phyloP scores from a whole-genome alignment of 2,888 invertebrate species.

The Dusona sp. region DNA sequence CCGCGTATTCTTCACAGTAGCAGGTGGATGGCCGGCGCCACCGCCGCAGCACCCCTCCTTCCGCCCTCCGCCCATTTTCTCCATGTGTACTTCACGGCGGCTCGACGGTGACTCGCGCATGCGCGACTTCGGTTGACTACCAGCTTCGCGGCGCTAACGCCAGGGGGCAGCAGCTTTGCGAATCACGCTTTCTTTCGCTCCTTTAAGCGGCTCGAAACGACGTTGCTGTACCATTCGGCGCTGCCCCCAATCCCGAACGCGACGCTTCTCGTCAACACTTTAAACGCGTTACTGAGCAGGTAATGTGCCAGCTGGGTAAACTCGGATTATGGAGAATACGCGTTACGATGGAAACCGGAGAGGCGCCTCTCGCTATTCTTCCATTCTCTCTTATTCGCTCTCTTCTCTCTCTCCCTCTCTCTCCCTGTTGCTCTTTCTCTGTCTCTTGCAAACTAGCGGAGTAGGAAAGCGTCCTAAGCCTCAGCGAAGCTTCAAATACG shows the following conservation, averaged over 20 bases:
- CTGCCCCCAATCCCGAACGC: conserved; percentile 46
- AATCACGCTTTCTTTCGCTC: background rate
- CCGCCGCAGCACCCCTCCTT: conserved; percentile 17
- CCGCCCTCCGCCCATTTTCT: background rate
- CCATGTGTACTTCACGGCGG: conserved; percentile 7
- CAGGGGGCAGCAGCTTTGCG: conserved; percentile 46
- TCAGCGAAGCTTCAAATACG: conserved; percentile 5
- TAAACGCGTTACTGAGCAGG: conserved; percentile 39
- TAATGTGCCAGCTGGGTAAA: conserved; percentile 58
- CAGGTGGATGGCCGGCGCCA: conserved; percentile 67
- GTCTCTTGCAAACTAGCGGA: background rate
- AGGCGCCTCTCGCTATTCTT: conserved; percentile 25
- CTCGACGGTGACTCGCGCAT: background rate
- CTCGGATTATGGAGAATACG: conserved; percentile 30
- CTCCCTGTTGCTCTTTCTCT: too few species aligned
- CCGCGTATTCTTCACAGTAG: conserved; percentile 62
- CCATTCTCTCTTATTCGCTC: background rate
- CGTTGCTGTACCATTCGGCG: conserved; percentile 56
- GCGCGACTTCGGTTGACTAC: background rate
- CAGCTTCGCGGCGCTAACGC: conserved; percentile 25
- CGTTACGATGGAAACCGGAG: conserved; percentile 11
- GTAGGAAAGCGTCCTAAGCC: background rate
- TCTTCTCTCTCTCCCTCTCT: conserved; percentile 16
- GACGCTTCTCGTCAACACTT: conserved; percentile 49
- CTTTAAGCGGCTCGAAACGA: background rate